phyloP scores from a whole-genome alignment of 2,113 vertebrate genomes.

The Spilogale gracilis region DNA sequence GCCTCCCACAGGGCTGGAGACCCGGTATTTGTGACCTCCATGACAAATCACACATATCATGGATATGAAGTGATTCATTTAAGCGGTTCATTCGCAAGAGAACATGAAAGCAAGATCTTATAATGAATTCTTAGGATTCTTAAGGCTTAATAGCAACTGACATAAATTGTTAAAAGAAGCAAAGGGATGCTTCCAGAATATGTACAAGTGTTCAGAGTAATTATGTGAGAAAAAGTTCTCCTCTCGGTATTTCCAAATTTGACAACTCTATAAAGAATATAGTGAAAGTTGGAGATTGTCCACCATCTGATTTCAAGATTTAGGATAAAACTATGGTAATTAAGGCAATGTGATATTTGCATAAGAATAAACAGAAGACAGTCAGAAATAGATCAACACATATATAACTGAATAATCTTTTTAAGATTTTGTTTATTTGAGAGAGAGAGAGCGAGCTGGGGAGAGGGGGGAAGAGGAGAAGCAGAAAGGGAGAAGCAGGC shows the following conservation, averaged over 20 bases:
- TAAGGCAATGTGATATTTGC: constrained; percentile 40
- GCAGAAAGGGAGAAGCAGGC: background rate
- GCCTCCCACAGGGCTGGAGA: background rate
- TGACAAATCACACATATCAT: background rate
- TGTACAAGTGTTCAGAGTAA: background rate
- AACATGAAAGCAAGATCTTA: constrained; percentile 57
- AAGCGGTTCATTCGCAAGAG: constrained; percentile 32
- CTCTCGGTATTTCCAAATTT: background rate
- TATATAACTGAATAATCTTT: constrained; percentile 14
- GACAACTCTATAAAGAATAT: background rate
- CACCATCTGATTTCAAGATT: constrained; percentile 37
- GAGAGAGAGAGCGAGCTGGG: background rate
- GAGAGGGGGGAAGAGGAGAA: no score
- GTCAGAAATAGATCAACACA: background rate
- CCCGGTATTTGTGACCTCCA: background rate
- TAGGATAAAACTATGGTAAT: constrained; percentile 32
- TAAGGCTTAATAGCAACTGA: constrained; percentile 17
- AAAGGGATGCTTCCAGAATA: constrained; percentile 27
- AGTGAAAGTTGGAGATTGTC: background rate
- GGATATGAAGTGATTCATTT: background rate
- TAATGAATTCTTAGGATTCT: constrained; percentile 47
- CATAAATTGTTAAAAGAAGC: constrained; percentile 41
- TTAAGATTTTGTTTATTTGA: background rate
- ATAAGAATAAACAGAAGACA: constrained; percentile 17
- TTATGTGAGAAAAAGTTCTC: constrained; percentile 8